Evolutionary conservation across 2,113 vertebrate genomes (phyloP).

Genomic region (Hiodon tergisus): DNA sequence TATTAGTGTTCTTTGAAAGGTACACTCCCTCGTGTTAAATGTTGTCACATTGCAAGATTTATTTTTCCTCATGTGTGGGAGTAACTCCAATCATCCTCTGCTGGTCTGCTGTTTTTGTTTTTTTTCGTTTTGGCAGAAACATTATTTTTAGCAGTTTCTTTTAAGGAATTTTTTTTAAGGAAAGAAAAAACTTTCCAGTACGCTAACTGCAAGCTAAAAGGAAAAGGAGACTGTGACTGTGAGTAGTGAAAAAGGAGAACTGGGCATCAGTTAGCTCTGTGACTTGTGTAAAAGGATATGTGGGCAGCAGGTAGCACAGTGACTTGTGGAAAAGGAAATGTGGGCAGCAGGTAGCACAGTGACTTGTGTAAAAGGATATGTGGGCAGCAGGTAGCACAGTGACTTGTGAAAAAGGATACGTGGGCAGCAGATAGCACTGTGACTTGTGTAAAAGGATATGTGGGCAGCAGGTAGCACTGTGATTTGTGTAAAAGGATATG

Average conservation of each 20-base stretch:
- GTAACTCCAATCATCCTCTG: constrained; percentile 50
- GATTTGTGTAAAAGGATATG: no score
- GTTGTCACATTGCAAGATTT: constrained; percentile 28
- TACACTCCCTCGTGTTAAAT: constrained; percentile 35
- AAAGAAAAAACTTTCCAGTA: constrained; percentile 55
- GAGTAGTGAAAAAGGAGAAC: constrained; percentile 13
- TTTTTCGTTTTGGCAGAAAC: constrained; percentile 64
- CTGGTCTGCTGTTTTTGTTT: constrained; percentile 58
- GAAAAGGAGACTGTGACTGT: constrained; percentile 53
- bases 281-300: neutral
- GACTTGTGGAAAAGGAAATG: no score
- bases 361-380: no score
- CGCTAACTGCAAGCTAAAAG: constrained; percentile 66
- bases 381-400: no score
- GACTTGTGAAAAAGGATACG: no score
- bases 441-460: no score
- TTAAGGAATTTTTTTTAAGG: neutral
- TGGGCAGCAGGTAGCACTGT: no score
- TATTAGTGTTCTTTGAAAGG: constrained; percentile 29
- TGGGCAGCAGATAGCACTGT: no score
- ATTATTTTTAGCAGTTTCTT: neutral
- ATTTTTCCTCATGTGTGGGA: constrained; percentile 39
- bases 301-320: no score
- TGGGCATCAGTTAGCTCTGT: neutral
- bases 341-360: no score